Evolutionary conservation across 2,888 invertebrate genomes (phyloP), one percentile per base, ranked within the genome.

Genomic region (Drosophila buzzatii): DNA sequence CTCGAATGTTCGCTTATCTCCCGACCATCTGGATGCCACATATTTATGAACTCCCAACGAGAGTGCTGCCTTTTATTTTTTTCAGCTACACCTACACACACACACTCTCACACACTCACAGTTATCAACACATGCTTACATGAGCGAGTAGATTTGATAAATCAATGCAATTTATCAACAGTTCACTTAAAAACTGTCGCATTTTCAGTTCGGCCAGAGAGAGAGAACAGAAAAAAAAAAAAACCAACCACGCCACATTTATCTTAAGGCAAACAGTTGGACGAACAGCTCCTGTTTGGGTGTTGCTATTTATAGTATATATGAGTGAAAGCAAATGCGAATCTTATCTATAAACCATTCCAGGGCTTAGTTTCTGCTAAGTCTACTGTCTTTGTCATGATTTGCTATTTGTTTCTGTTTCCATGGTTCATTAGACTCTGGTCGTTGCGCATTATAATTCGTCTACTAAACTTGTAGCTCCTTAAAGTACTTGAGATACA

Each of bases 91-190:
- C 39, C 47, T 44, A 62, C 41, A 41, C 33, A 39, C 7, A 14
- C 35, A 16, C 2, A 2, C 20, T 2, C 20, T 12, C 58, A 4
- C 44, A 8, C 44, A 18, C 51, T 4, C 14, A 2, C 20, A 56
- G 35, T 10, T 39, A 57, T 53, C 56, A 56, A 71, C 44, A 45
- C 53, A 62, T 41, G 47, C 42, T 44, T 57, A 55, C 57, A 79
- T 65, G 51, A 51, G 61, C 42, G 72, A 59, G 68, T 80, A 52
- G 66, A 70, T 81, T 86, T 89, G 87, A 85, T 84, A 85, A 85
- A 85, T 87, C 84, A 85, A 81, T 89, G 84, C 89, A 84, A 85
- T 89, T 89, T 85, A 85, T 89, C 84, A 85, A 85, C 70, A 58
- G 66, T 76, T 86, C 73, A 88, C 85, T 86, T 86, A 88, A 87